phyloP scores from a whole-genome alignment of 2,797 vertebrate species.

The Gallinago nigripennis region DNA sequence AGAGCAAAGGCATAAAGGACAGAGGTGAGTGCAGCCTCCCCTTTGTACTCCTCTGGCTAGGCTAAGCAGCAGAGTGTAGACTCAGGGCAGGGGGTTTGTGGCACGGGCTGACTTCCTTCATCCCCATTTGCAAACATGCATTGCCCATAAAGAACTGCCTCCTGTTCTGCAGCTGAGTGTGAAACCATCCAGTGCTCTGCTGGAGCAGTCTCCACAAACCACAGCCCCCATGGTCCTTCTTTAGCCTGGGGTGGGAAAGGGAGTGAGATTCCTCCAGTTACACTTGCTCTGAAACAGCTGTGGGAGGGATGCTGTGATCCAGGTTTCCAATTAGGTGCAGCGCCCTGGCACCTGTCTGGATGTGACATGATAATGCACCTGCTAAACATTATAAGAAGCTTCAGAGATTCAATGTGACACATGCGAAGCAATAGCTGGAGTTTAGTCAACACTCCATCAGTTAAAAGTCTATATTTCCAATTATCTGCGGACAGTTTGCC shows the following conservation, averaged over 20 bases:
- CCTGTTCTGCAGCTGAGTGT: not conserved
- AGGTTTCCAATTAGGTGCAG: not conserved
- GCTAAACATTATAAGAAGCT: constrained; percentile 39
- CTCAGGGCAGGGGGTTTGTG: not conserved
- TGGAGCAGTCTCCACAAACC: too few species aligned
- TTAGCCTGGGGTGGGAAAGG: not conserved
- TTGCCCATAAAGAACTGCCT: not conserved
- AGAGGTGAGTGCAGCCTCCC: not conserved
- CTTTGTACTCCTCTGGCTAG: not conserved
- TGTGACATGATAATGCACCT: constrained; percentile 53
- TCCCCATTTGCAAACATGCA: not conserved
- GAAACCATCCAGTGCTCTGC: fast-evolving
- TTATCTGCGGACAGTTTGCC: constrained; percentile 50
- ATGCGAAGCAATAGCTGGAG: constrained; percentile 5
- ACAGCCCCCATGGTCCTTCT: not conserved
- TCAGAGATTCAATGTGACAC: constrained; percentile 46
- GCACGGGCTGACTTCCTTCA: not conserved
- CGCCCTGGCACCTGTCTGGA: not conserved
- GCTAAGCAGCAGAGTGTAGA: not conserved
- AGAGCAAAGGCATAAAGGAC: not conserved
- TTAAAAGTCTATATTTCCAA: constrained; percentile 71
- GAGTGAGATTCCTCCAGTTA: not conserved
- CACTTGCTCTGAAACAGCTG: not conserved
- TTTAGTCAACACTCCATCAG: constrained; percentile 64
- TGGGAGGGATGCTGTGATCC: not conserved